Evolutionary conservation across 2,113 vertebrate species (phyloP).

Genomic region (Aleadryas rufinucha): DNA sequence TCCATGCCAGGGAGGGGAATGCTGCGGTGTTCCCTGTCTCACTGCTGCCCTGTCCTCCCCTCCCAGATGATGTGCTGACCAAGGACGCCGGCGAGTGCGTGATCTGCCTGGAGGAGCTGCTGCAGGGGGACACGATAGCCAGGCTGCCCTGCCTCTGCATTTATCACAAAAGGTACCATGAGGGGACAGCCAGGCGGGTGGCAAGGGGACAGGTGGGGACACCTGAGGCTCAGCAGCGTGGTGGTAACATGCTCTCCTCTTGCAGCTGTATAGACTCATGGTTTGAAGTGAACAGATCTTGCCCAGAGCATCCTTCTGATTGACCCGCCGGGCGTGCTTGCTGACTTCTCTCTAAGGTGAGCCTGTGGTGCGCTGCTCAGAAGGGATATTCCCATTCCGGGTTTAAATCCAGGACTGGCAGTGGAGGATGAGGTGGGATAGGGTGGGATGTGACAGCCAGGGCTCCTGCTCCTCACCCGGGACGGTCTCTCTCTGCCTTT

Average conservation of each 20-base stretch:
- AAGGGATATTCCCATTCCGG: background rate
- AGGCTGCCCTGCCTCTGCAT: slow-evolving; percentile 99
- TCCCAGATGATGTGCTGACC: slow-evolving; percentile 92
- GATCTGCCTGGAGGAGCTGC: slow-evolving; percentile 98
- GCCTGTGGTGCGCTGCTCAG: background rate
- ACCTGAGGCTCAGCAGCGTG: rapidly evolving
- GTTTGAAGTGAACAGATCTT: slow-evolving; percentile 99
- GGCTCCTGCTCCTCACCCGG: background rate
- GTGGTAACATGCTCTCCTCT: background rate
- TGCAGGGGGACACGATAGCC: slow-evolving; percentile 98
- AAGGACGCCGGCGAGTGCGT: slow-evolving; percentile 97
- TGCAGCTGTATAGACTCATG: slow-evolving; percentile 97
- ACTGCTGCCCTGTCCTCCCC: background rate
- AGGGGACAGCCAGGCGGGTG: background rate
- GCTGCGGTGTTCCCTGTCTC: rapidly evolving
- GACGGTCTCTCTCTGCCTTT: background rate
- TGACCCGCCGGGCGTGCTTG: slow-evolving; percentile 78
- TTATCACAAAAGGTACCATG: slow-evolving; percentile 95
- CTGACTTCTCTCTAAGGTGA: slow-evolving; percentile 78
- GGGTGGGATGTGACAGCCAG: rapidly evolving
- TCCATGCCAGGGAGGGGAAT: background rate
- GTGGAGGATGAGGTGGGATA: background rate
- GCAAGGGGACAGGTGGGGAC: background rate
- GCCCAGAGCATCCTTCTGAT: slow-evolving; percentile 97
- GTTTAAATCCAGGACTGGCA: background rate